A percentile compares a stretch with the other conserved stretches of the same genome.
Evolutionary conservation across 2,888 invertebrate species (phyloP).

Genomic region (Brachyptera putata): DNA sequence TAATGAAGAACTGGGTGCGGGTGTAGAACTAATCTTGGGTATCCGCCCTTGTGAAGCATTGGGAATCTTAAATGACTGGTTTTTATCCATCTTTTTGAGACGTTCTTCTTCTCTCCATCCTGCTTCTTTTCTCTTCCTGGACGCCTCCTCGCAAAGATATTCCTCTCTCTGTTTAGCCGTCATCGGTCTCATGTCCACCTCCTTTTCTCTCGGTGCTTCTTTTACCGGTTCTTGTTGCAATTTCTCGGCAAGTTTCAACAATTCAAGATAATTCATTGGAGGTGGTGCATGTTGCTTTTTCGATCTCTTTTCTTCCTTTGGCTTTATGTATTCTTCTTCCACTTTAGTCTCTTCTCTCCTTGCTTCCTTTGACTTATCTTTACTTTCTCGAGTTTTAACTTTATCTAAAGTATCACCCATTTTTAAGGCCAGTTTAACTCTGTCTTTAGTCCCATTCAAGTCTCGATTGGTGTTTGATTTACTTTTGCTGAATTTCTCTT

Average conservation of each 20-base stretch:
- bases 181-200: constrained; percentile 60
- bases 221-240: constrained; percentile 77
- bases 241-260: constrained; percentile 76
- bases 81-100: not conserved
- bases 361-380: not conserved
- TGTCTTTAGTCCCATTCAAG: constrained; percentile 44
- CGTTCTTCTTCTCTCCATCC: constrained; percentile 8
- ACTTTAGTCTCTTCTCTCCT: not conserved
- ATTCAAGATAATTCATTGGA: constrained; percentile 70
- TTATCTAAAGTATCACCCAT: constrained; percentile 66
- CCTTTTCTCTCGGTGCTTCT: constrained; percentile 53
- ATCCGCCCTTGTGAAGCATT: not conserved
- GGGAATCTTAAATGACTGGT: not conserved
- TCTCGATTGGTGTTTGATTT: constrained; percentile 8
- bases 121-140: constrained; percentile 42
- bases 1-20: not conserved
- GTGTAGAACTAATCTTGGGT: not conserved
- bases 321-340: constrained; percentile 11
- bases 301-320: constrained; percentile 51
- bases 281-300: constrained; percentile 58
- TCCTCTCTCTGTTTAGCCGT: constrained; percentile 77
- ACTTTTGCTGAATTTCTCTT: constrained; percentile 1
- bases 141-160: constrained; percentile 65
- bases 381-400: not conserved
- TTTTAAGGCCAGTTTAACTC: constrained; percentile 71